phyloP scores from a whole-genome alignment of 2,113 vertebrate species.

The Saccopteryx leptura region DNA sequence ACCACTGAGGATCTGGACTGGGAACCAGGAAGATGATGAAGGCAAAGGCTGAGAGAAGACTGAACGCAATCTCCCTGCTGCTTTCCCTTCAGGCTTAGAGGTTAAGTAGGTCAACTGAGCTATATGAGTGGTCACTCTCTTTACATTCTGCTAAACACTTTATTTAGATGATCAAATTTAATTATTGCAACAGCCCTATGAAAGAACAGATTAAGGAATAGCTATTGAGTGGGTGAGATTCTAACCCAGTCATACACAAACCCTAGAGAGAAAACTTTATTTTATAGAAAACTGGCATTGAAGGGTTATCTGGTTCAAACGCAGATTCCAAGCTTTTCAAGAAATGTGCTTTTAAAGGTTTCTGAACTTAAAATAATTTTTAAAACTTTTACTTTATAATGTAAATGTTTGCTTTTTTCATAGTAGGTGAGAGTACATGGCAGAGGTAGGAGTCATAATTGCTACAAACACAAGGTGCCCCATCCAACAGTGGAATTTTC shows the following conservation, averaged over 20 bases:
- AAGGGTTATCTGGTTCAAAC: not conserved
- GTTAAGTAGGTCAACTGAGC: not conserved
- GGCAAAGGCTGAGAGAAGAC: not conserved
- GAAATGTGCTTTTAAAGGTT: not conserved
- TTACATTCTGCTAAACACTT: not conserved
- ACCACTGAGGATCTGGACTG: not conserved
- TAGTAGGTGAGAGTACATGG: not conserved
- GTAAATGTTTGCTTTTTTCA: not conserved
- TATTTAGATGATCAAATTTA: constrained; percentile 45
- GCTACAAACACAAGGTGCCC: not conserved
- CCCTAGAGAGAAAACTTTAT: not conserved
- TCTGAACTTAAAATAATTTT: constrained; percentile 6
- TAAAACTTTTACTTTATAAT: not conserved
- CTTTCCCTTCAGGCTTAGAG: not conserved
- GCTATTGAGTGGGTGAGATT: not conserved
- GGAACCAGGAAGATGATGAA: not conserved
- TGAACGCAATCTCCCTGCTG: not conserved
- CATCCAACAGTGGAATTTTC: constrained; percentile 8
- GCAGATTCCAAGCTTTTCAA: constrained; percentile 21
- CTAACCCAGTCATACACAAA: not conserved
- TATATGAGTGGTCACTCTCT: not conserved
- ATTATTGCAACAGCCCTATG: not conserved
- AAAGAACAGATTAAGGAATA: not conserved
- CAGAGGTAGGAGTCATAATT: constrained; percentile 1
- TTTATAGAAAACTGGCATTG: not conserved